A percentile compares a stretch with the other conserved stretches of the same genome.
Evolutionary conservation across 2,797 vertebrate genomes (phyloP).

Genomic region (Dipus sagitta): DNA sequence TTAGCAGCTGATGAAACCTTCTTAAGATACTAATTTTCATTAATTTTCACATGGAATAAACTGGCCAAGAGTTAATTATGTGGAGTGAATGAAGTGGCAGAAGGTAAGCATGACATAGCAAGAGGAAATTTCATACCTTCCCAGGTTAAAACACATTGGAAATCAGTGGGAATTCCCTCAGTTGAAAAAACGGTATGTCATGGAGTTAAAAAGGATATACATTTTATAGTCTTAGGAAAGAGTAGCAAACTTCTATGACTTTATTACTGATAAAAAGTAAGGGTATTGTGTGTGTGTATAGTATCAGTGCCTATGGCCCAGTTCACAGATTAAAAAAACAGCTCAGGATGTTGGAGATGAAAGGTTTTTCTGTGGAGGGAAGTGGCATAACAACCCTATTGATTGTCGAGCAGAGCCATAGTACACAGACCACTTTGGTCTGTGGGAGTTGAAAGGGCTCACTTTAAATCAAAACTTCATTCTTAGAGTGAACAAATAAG

Average conservation of each 20-base stretch:
- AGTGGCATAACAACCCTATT: not conserved
- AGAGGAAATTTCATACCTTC: conserved; percentile 16
- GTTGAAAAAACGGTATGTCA: not conserved
- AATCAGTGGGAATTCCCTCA: not conserved
- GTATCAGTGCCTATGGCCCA: not conserved
- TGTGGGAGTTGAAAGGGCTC: conserved; percentile 22
- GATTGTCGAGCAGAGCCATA: not conserved
- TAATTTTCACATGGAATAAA: conserved; percentile 16
- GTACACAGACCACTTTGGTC: not conserved
- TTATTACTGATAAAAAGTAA: not conserved
- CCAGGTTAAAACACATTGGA: not conserved
- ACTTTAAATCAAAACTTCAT: conserved; percentile 56
- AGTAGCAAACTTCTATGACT: not conserved
- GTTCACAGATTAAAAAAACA: not conserved
- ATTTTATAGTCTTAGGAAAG: not conserved
- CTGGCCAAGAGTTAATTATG: not conserved
- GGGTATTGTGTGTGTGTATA: not conserved
- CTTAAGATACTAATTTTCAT: not conserved
- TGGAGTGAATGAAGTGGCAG: not conserved
- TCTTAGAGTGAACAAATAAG: not conserved
- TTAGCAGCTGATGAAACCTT: not conserved
- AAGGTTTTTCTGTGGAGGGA: not conserved
- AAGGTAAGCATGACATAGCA: not conserved
- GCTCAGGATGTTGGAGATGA: not conserved
- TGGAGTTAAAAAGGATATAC: not conserved